A percentile compares a stretch with the other conserved stretches of the same genome.
Evolutionary conservation across 2,113 vertebrate genomes (phyloP).

Genomic region (Rhineura floridana): DNA sequence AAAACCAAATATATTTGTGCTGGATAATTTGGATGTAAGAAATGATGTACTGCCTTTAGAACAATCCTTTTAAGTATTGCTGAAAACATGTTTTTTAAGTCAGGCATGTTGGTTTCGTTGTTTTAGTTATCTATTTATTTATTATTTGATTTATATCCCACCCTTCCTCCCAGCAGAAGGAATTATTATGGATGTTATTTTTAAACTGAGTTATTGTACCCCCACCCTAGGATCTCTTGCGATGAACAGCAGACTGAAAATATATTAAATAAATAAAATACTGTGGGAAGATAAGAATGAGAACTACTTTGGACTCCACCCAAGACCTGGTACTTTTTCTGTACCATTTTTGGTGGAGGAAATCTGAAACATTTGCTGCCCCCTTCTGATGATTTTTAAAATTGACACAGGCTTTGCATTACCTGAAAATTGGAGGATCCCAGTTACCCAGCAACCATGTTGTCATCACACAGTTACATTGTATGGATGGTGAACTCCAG

Average conservation of each 20-base stretch:
- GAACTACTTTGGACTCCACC: background rate
- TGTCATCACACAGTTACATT: background rate
- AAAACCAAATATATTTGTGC: background rate
- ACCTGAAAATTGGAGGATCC: background rate
- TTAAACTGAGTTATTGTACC: too few relatives aligned
- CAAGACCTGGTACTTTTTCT: background rate
- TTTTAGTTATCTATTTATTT: too few relatives aligned
- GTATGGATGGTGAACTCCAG: background rate
- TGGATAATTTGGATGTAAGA: background rate
- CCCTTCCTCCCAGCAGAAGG: too few relatives aligned
- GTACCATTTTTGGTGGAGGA: too few relatives aligned
- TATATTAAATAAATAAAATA: background rate
- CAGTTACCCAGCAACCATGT: background rate
- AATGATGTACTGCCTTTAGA: background rate
- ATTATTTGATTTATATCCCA: too few relatives aligned
- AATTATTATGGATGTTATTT: too few relatives aligned
- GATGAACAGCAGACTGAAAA: background rate
- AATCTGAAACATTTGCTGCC: constrained; percentile 52
- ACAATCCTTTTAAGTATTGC: background rate
- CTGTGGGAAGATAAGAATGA: background rate
- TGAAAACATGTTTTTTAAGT: too few relatives aligned
- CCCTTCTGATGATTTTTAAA: constrained; percentile 59
- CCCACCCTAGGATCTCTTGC: too few relatives aligned
- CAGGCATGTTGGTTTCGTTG: too few relatives aligned
- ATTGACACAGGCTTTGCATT: background rate